Evolutionary conservation across 2,888 invertebrate genomes (phyloP), one percentile per base, ranked within the genome.

Genomic region (Acanthopleura granulata): DNA sequence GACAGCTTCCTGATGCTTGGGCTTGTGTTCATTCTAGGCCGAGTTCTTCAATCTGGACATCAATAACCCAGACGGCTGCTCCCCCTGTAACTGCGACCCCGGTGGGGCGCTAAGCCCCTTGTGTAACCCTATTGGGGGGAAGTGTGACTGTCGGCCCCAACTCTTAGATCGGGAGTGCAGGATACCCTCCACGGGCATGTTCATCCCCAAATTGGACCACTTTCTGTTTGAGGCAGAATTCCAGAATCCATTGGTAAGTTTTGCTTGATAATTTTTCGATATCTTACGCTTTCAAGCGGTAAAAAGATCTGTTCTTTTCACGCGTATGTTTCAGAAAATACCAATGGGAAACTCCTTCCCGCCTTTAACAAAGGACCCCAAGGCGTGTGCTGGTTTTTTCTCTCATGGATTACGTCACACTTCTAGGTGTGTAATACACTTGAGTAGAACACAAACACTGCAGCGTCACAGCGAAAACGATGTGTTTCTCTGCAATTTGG

Each of bases 91-190:
- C 15, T 85, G 85, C 73, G 75, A 79, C 70, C 27, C 74, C 62
- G 71, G 72, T 14, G 84, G 82, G 74, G 51, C 84, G 25, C 30
- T 78, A 49, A 83, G 82, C 75, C 80, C 79, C 72, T 69, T 77
- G 14, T 85, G 85, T 73, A 22, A n/a, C 22, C 82, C 82, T 71
- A 12, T 1, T 27, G 49, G 49, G 72, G 85, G 84, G 0, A 81
- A 82, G 79, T 85, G 85, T 75, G 73, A 62, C 15, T 85, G 85
- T 76, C 81, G 83, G 66, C 80, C 81, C 25, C 84, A 84, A 3
- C 79, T 85, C 9, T 80, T 78, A 0, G 82, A 82, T 3, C 49
- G 73, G 27, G 62, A 74, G 27, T 85, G 85, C 77, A 75, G 76
- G 69, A 16, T 40, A n/a, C 80, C 84, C 0, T 18, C 25, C 12